phyloP scores from a whole-genome alignment of 2,113 vertebrate species.

The Cochlearius cochlearius region DNA sequence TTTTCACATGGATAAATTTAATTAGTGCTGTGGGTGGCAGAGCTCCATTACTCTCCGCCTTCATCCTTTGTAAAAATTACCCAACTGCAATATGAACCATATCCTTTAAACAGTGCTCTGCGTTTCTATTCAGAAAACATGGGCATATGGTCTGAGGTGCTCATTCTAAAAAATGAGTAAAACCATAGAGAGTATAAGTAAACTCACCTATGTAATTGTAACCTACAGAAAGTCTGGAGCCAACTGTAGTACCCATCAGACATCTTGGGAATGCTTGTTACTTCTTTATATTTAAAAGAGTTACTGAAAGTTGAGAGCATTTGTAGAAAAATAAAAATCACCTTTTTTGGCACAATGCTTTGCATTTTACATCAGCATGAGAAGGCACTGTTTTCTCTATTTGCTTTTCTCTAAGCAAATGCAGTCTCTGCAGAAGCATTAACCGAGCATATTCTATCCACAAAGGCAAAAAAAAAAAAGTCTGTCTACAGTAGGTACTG shows the following conservation, averaged over 20 bases:
- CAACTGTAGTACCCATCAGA: neutral
- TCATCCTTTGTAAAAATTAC: neutral
- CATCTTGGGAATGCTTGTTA: neutral
- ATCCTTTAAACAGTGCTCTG: neutral
- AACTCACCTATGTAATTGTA: neutral
- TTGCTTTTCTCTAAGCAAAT: neutral
- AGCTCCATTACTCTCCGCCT: neutral
- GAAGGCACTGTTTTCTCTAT: neutral
- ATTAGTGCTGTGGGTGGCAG: conserved; percentile 37
- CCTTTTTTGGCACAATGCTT: neutral
- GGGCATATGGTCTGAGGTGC: neutral
- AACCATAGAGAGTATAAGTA: neutral
- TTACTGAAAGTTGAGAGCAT: neutral
- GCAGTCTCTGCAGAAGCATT: neutral
- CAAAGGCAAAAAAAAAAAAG: neutral
- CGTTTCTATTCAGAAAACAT: neutral
- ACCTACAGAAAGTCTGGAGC: neutral
- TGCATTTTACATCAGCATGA: neutral
- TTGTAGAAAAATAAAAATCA: neutral
- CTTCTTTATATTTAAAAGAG: neutral
- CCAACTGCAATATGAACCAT: neutral
- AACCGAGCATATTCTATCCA: neutral
- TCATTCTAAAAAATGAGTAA: neutral
- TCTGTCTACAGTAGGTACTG: neutral
- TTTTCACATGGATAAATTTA: conserved; percentile 60